Evolutionary conservation across 2,888 invertebrate genomes (phyloP).

Genomic region (Bembecia ichneumoniformis): DNA sequence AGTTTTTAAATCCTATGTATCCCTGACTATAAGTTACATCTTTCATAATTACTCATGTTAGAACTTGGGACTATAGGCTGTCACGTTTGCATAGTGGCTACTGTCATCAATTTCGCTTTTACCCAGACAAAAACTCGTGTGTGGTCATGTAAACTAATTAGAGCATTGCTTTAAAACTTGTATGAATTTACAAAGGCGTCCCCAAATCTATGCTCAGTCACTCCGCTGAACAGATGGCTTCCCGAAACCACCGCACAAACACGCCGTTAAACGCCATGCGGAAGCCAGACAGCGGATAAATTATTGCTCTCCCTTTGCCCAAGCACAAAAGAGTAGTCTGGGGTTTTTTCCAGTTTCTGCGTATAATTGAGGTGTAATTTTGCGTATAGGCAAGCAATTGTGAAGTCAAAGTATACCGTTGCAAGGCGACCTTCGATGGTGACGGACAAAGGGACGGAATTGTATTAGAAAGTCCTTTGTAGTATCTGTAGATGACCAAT

Average conservation of each 20-base stretch:
- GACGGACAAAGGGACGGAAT: constrained; percentile 36
- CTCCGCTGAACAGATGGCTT: constrained; percentile 24
- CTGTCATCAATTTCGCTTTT: too few relatives aligned
- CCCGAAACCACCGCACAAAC: constrained; percentile 26
- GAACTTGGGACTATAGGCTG: too few relatives aligned
- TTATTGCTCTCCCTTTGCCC: constrained; percentile 42
- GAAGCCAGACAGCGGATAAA: constrained; percentile 50
- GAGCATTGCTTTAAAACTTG: too few relatives aligned
- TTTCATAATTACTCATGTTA: too few relatives aligned
- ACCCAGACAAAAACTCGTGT: too few relatives aligned
- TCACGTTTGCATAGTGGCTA: too few relatives aligned
- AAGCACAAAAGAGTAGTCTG: constrained; percentile 39
- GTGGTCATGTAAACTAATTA: too few relatives aligned
- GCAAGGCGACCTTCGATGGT: constrained; percentile 20
- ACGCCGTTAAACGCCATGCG: constrained; percentile 38
- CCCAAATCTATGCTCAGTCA: background rate
- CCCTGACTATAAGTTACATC: too few relatives aligned
- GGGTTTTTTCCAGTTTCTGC: constrained; percentile 33
- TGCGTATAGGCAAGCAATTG: constrained; percentile 44
- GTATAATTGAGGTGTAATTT: constrained; percentile 61
- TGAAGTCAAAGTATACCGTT: constrained; percentile 33
- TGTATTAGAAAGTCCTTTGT: constrained; percentile 52
- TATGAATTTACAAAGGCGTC: background rate
- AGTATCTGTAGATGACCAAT: constrained; percentile 36
- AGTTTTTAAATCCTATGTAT: too few relatives aligned